These are phyloP conservation scores for Dicrostonyx torquatus DNA, from an alignment of 2,797 vertebrate species.

Conservation along the genomic window DNA sequence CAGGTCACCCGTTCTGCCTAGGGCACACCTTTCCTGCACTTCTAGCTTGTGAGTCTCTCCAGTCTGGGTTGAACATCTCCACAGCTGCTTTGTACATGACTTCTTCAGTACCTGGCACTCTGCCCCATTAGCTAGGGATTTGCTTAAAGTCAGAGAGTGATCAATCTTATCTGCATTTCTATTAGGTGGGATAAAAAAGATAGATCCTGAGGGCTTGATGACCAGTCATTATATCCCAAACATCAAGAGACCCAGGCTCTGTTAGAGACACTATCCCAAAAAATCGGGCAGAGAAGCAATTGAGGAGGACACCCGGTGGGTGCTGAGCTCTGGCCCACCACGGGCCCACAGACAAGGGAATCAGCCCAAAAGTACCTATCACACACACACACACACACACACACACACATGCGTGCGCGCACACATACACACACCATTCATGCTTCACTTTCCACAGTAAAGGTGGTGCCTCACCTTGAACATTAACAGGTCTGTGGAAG, in stretches of 20 bases:
- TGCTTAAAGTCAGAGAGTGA: neutral
- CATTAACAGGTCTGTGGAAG: neutral
- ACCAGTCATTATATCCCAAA: neutral
- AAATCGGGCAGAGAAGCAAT: neutral
- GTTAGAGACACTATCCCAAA: neutral
- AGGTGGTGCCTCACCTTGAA: neutral
- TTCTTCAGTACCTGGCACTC: neutral
- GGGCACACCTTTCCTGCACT: rapidly evolving
- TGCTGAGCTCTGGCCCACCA: neutral
- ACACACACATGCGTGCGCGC: neutral
- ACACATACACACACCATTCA: neutral
- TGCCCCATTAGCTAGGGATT: neutral
- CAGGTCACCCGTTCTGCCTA: neutral
- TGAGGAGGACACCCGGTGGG: neutral
- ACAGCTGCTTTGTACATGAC: neutral
- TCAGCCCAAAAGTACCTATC: neutral
- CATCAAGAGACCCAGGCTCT: neutral
- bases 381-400: neutral
- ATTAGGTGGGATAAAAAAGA: neutral
- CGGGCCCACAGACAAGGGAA: neutral
- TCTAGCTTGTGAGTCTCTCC: too few species aligned
- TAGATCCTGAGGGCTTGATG: neutral
- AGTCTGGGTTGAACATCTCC: neutral
- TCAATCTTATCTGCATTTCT: neutral
- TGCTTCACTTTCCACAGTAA: neutral